Base-by-base conservation (phyloP, 2,888 invertebrate genomes). In the Nymphalis polychloros region DNA sequence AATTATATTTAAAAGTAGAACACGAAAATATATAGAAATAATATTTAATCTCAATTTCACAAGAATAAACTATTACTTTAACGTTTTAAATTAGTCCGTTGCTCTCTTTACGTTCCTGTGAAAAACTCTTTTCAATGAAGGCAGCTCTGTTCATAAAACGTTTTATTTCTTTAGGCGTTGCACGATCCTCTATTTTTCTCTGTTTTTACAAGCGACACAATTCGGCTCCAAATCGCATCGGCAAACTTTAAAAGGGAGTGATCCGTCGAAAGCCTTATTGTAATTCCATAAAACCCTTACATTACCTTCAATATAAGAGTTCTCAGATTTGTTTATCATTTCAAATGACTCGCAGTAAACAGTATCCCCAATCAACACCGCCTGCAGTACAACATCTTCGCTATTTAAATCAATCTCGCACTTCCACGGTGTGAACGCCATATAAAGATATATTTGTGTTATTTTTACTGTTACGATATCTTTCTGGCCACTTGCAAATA, bases 381-480 rank as follows among this genome's bases (percentile, higher is more conserved):
- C 89, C 20, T 78, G 80, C 50, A 84, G 79, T 20, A 79, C 75
- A 16, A 71, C 76, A 62, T 81, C 79, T 57, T 74, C 75, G 23
- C 77, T 81, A 57, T 81, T 79, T 49, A 86, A 68, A 64, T 71
- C 67, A 57, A 79, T 73, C 76, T 79, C 84, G 73, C 88, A 89
- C 77, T 86, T 88, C 87, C 89, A 89, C 13, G 85, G 82, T n/a
- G 88, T 88, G 61, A 87, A 89, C 2, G 86, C 86, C 89, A 89
- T 90, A 64, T 88, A 88, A 59, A 88, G 76, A 75, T 89, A 85
- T 76, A 89, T 84, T 77, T 89, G 89, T 27, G 88, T 87, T 73
- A 89, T 81, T 79, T 85, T 88, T 69, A 88, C 83, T 64, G 74
- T 76, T 59, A 88, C 75, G 31, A 76, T 76, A 63, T 83, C 77